Conservation (phyloP, 2,888 invertebrate species). For the Vanessa cardui region DNA sequence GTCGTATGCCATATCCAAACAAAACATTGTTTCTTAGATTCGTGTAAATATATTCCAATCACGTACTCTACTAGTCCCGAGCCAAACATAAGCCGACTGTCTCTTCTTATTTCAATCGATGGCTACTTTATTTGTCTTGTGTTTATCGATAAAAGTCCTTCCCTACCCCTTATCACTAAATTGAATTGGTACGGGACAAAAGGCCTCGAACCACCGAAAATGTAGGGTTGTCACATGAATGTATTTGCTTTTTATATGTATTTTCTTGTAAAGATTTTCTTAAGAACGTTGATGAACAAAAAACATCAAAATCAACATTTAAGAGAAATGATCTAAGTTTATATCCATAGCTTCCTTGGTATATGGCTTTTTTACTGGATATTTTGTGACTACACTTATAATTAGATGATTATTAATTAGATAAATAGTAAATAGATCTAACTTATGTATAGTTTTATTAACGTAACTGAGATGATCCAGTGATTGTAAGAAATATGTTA, state of each 20-base stretch:
- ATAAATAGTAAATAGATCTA: too few species aligned
- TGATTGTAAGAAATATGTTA: too few species aligned
- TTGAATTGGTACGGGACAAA: conserved; percentile 72
- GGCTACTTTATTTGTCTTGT: conserved; percentile 64
- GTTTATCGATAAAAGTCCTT: conserved; percentile 60
- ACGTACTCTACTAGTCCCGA: conserved; percentile 27
- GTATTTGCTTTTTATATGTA: not conserved
- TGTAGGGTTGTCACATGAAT: conserved; percentile 26
- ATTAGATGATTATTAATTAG: too few species aligned
- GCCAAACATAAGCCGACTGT: conserved; percentile 35
- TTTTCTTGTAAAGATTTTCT: not conserved
- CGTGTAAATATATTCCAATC: conserved; percentile 27
- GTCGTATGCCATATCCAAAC: not conserved
- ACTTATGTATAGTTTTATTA: too few species aligned
- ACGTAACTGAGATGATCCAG: too few species aligned
- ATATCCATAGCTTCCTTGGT: too few species aligned
- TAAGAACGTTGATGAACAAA: too few species aligned
- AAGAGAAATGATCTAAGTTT: too few species aligned
- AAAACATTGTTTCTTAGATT: conserved; percentile 9
- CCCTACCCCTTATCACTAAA: conserved; percentile 71
- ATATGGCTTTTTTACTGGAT: too few species aligned
- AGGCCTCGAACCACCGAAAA: conserved; percentile 47
- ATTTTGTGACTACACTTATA: too few species aligned
- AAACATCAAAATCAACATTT: too few species aligned
- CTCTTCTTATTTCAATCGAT: conserved; percentile 52